Conservation (phyloP, 2,797 vertebrate genomes). For the Myotis daubentonii region DNA sequence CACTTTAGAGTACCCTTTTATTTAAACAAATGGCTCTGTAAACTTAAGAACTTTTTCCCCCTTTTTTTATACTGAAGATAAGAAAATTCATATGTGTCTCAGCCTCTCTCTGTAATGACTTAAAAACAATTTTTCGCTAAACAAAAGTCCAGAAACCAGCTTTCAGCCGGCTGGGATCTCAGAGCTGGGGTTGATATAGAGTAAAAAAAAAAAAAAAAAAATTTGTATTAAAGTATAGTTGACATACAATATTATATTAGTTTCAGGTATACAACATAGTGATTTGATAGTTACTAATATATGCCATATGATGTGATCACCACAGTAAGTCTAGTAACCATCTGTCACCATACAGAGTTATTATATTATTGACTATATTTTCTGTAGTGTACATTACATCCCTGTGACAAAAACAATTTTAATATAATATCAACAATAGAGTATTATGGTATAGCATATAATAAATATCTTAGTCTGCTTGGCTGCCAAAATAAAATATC, state of each 20-base stretch:
- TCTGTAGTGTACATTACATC: background rate
- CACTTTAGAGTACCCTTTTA: constrained; percentile 18
- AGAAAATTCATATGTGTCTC: background rate
- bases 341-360: background rate
- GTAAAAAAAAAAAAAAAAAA: too few relatives aligned
- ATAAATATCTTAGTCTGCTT: background rate
- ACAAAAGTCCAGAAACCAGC: too few relatives aligned
- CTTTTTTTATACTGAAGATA: constrained; percentile 57
- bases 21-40: constrained; percentile 54
- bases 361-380: background rate
- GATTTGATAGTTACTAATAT: background rate
- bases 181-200: too few relatives aligned
- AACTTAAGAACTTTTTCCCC: constrained; percentile 27
- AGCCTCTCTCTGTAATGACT: constrained; percentile 31
- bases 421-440: background rate
- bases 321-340: background rate
- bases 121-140: constrained; percentile 40
- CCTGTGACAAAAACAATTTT: constrained; percentile 21
- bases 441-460: background rate
- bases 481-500: background rate
- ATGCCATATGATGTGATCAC: background rate
- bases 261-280: background rate
- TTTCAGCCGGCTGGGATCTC: too few relatives aligned
- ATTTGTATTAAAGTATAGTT: background rate
- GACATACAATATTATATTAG: background rate